Conservation (phyloP, 2,113 vertebrate genomes). For the Gasterosteus nipponicus region DNA sequence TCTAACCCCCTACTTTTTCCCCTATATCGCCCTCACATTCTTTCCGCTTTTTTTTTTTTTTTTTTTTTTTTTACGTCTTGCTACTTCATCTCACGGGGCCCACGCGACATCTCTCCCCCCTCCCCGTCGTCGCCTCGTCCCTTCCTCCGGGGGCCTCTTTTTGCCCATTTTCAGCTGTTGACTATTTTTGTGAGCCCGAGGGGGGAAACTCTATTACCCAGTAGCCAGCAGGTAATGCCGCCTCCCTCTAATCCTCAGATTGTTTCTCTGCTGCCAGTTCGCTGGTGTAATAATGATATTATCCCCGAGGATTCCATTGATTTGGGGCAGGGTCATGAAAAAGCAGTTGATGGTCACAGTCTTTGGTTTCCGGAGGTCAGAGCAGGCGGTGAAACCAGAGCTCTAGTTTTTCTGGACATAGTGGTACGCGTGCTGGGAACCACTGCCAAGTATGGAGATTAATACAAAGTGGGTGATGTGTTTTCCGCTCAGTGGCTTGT, state of each 20-base stretch:
- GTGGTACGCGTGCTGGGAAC: conserved; percentile 71
- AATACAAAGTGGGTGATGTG: conserved; percentile 57
- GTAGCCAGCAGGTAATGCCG: conserved; percentile 56
- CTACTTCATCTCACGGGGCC: conserved; percentile 9
- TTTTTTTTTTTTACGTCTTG: conserved; percentile 30
- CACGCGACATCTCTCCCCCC: conserved; percentile 10
- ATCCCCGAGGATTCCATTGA: conserved; percentile 71
- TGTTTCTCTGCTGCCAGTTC: conserved; percentile 65
- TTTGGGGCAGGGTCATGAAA: conserved; percentile 73
- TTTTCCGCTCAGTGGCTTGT: conserved; percentile 10
- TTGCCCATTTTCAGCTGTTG: conserved; percentile 47
- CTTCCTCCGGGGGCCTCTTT: conserved; percentile 39
- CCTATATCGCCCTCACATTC: conserved; percentile 8
- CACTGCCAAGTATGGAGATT: conserved; percentile 57
- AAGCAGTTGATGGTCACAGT: conserved; percentile 76
- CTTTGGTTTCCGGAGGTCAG: conserved; percentile 81
- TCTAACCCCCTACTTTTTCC: conserved; percentile 5
- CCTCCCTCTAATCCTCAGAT: conserved; percentile 51
- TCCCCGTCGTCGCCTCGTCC: too few species aligned
- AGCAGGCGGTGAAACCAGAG: conserved; percentile 76
- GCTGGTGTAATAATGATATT: conserved; percentile 76
- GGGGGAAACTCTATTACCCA: conserved; percentile 62
- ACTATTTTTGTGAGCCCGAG: conserved; percentile 50
- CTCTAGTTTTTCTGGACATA: conserved; percentile 69
- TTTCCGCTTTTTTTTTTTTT: conserved; percentile 19